Base-by-base conservation (phyloP, 2,888 invertebrate genomes). In the Biston betularia region DNA sequence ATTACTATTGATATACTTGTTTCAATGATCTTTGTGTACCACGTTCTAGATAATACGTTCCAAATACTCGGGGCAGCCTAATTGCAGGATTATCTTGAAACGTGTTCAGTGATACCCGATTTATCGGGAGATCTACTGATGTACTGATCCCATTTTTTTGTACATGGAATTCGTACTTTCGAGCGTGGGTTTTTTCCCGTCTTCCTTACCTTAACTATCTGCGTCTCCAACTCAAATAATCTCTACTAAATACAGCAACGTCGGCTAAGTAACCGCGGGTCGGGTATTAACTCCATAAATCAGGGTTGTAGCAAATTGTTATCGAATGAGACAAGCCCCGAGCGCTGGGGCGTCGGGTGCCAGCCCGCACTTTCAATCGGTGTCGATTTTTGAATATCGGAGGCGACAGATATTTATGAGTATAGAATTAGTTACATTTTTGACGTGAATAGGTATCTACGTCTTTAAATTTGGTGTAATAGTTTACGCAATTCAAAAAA, bases 261-360 rank as follows among this genome's bases (percentile, higher is more conserved):
- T 75, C 71, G 71, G 78, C 77, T 80, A 80, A 81, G 79, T 79
- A 81, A 83, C 81, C 78, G 71, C 75, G 73, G 80, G 63, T 68
- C 71, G 76, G 79, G 81, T 84, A 86, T 85, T 84, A 81, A 74
- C 68, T 71, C 74, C 80, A 89, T 89, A 89, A 90, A 90, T 89
- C 90, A 89, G 70, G 75, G 64, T 73, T 79, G 80, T 78, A 84
- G 85, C 88, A 89, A 89, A 90, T 89, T 89, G 89, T 87, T 88
- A 89, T 89, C 87, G 72, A 70, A 74, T 61, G 68, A 70, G 74
- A 72, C 74, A 74, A 65, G 62, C 68, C 62, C 53, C 48, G 58
- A 63, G 57, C 63, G 55, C 55, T 63, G 70, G 62, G 67, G 71
- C 46, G 71, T 55, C 46, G 14, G 11, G 53, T 45, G 8, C 44